These are phyloP conservation scores for Adelosebastes latens DNA, from an alignment of 2,797 vertebrate species.

Conservation along the genomic window DNA sequence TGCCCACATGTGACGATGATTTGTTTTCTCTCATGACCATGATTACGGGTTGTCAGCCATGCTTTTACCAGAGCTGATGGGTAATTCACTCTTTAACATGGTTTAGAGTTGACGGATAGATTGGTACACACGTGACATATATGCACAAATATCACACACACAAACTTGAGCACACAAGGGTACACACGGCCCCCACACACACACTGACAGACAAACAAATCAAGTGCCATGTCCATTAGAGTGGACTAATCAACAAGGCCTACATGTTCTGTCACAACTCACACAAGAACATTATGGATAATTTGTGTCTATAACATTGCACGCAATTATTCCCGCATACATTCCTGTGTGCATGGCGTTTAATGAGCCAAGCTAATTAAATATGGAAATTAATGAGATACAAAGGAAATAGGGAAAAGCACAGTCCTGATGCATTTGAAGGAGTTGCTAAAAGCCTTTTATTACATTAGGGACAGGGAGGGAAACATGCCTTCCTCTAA, in stretches of 20 bases:
- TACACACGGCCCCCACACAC: constrained; percentile 1
- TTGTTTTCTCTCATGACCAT: constrained; percentile 72
- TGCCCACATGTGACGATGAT: constrained; percentile 49
- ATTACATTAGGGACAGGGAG: constrained; percentile 69
- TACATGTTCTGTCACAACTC: constrained; percentile 74
- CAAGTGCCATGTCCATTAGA: constrained; percentile 71
- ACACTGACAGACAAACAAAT: constrained; percentile 70
- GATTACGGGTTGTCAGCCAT: constrained; percentile 84
- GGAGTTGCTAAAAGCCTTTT: constrained; percentile 80
- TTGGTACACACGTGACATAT: constrained; percentile 35
- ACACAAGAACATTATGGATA: constrained; percentile 72
- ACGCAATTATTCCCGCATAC: constrained; percentile 78
- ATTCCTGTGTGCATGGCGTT: constrained; percentile 75
- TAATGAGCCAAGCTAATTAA: constrained; percentile 85
- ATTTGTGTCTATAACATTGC: constrained; percentile 73
- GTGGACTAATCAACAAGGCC: constrained; percentile 76
- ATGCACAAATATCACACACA: constrained; percentile 5
- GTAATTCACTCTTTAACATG: constrained; percentile 82
- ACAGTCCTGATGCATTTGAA: constrained; percentile 78
- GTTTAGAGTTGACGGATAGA: constrained; percentile 72
- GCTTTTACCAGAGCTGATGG: constrained; percentile 80
- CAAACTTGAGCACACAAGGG: constrained; percentile 19
- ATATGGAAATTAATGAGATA: constrained; percentile 82
- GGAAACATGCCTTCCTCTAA: constrained; percentile 64
- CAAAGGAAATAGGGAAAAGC: constrained; percentile 75